phyloP scores from a whole-genome alignment of 2,797 vertebrate species.

The Salmo trutta region DNA sequence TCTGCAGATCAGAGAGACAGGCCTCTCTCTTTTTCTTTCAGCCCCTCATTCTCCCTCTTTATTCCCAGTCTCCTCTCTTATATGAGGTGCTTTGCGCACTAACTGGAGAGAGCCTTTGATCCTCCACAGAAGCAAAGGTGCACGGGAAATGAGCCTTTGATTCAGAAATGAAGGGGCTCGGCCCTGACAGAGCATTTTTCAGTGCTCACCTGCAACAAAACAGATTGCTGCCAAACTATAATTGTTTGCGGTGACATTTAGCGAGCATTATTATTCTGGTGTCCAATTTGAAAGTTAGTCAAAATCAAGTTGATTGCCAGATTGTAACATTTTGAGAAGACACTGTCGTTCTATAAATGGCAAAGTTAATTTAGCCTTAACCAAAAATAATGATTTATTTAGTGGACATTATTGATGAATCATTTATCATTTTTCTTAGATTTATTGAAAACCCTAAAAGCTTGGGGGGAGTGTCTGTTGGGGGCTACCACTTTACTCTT shows the following conservation, averaged over 20 bases:
- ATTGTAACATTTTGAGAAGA: too few species aligned
- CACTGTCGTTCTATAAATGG: too few species aligned
- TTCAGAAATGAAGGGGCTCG: constrained; percentile 2
- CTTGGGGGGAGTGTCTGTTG: not conserved
- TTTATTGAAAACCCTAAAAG: not conserved
- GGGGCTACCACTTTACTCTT: not conserved
- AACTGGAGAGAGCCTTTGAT: constrained; percentile 17
- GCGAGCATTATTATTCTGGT: not conserved
- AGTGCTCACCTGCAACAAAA: constrained; percentile 2
- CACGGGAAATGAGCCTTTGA: constrained; percentile 14
- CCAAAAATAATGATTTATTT: not conserved
- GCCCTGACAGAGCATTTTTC: constrained; percentile 1
- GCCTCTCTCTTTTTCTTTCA: not conserved
- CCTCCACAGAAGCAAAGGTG: constrained; percentile 13
- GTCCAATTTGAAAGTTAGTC: not conserved
- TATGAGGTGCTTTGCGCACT: not conserved
- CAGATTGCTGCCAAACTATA: not conserved
- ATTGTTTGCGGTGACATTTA: not conserved
- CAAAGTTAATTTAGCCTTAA: constrained; percentile 7
- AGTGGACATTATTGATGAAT: constrained; percentile 6
- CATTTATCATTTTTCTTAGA: not conserved
- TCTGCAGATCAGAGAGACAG: not conserved
- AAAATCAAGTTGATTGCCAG: too few species aligned
- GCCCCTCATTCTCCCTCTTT: not conserved
- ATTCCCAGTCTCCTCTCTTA: not conserved